Evolutionary conservation across 92 coral and sea anemone genomes (phyloP), one percentile per base, ranked within the genome.

Genomic region (Heliopora coerulea): DNA sequence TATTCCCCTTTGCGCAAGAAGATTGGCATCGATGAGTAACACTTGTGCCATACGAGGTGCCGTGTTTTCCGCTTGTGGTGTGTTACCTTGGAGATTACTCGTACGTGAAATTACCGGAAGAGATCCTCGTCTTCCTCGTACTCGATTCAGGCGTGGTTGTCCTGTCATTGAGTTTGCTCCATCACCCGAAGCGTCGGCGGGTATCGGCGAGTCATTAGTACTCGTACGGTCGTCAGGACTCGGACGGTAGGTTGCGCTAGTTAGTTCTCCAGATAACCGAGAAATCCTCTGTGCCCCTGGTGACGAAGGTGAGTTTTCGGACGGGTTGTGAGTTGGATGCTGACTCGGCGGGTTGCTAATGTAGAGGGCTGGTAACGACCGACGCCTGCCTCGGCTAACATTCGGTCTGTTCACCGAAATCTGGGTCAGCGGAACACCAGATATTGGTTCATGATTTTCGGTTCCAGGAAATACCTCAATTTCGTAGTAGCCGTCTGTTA

Each of bases 1-100:
- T 49, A 69, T 69, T 52, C 76, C 76, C 32, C 50, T 18, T 49
- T 69, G 76, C 28, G 76, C 76, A 15, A 69, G 76, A 27, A 69
- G 61, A 56, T 31, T 25, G 19, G 76, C 61, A 20, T 69, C 62
- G 8, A 69, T 62, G 19, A 69, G 49, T 8, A 67, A 7, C 18
- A 67, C 33, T 4, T 52, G 74, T 27, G 62, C 60, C 44, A 54
- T 32, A 0, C 60, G 61, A 1, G 76, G 61, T 28, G 62, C 9
- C 34, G 28, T 54, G 8, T 24, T n/a, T 13, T 69, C 61, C 12
- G 41, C 39, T 29, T 54, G 60, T 33, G 68, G 3, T 26, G 48
- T 20, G 35, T 44, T 44, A 18, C 70, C 70, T 9, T 63, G 32
- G 73, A 17, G 46, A 65, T 35, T 21, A 41, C 27, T 18, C 21